Evolutionary conservation across 2,797 vertebrate genomes (phyloP).

Genomic region (Pangasius krempfi): DNA sequence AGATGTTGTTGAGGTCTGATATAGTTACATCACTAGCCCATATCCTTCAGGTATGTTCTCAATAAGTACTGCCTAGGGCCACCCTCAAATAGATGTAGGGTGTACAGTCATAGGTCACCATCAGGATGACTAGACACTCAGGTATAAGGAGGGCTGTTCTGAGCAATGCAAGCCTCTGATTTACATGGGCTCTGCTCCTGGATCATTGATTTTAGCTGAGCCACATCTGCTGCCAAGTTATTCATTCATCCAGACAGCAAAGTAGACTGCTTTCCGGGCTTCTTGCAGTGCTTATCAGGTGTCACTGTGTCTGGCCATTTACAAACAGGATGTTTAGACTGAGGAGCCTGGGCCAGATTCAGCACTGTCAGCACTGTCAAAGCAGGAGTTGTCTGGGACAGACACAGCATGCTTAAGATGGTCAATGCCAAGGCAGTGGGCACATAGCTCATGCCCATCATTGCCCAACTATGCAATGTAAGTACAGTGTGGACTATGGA

Average conservation of each 20-base stretch:
- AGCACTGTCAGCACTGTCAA: conserved; percentile 4
- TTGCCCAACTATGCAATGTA: background rate
- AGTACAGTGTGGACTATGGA: background rate
- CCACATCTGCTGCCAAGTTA: background rate
- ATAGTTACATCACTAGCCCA: background rate
- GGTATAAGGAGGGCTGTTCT: background rate
- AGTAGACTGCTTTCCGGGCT: background rate
- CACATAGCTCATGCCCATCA: background rate
- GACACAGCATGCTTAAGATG: background rate
- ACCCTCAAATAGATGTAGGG: background rate
- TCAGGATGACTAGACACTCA: background rate
- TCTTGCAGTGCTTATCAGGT: background rate
- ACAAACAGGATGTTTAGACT: background rate
- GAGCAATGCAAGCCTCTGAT: background rate
- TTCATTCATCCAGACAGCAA: conserved; percentile 3
- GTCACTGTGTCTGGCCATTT: background rate
- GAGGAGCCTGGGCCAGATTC: background rate
- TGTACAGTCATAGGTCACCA: background rate
- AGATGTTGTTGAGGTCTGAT: background rate
- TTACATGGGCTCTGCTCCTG: background rate
- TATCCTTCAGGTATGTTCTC: background rate
- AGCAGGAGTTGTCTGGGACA: background rate
- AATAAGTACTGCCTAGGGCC: background rate
- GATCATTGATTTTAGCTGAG: background rate
- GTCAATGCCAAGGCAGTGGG: background rate